Base-by-base conservation (phyloP, 2,113 vertebrate species). In the Heterocephalus glaber region DNA sequence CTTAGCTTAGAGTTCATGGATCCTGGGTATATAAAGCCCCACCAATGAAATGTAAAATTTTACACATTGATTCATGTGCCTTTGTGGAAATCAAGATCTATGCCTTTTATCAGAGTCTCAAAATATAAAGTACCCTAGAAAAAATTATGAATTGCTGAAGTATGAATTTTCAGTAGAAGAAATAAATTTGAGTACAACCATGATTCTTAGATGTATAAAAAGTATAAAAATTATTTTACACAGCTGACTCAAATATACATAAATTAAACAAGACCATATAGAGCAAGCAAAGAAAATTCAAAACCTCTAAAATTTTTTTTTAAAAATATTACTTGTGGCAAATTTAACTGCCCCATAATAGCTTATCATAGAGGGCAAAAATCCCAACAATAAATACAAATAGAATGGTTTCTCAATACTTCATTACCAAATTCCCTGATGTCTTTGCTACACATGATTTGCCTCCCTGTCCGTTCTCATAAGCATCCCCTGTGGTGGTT, bases 161-260 rank as follows among this genome's bases (percentile, higher is more conserved):
- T 16, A 74, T 33, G 66, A 26, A 26, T 60, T 86, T 89, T 82
- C 65, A 92, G 65, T 58, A 90, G 54, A 26, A 86, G 60, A 93
- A 82, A 83, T 76, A 72, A 49, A 80, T 49, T 68, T 88, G 22
- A 77, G 60, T 47, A 72, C 20, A 92, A 56, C 17, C 44, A 24
- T 74, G 41, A 79, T 89, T 72, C 81, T 76, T 79, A 61, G 52
- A 56, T 68, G 7, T 24, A 86, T 63, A 74, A 95, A 65, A 95
- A 65, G 19, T 61, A 38, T 20, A 65, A 80, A 89, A 90, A 12
- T 49, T 61, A 56, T 49, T 70, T 77, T 38, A 60, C 68, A 47
- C 1, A 54, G 41, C 47, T 54, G 41, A 68, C 5, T 95, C 61
- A 85, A 87, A 85, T 58, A 92, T 0, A 77, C 4, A 74, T 47